Evolutionary conservation across 1,140 invertebrate species (phyloP).

Genomic region (Cydia strobilella): DNA sequence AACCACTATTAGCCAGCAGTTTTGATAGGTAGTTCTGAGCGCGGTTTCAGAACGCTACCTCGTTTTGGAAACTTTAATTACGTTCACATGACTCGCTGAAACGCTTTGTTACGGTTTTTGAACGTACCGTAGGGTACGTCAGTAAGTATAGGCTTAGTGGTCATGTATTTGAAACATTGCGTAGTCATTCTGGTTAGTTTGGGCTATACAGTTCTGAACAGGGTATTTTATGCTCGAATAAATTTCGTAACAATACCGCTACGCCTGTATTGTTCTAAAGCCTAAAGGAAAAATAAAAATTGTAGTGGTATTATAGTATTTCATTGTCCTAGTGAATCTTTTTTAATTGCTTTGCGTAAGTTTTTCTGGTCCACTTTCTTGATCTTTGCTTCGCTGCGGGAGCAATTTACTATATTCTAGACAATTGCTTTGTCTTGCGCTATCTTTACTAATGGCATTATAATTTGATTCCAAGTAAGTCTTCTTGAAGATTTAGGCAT

Average conservation of each 20-base stretch:
- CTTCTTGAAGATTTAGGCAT: too few relatives aligned
- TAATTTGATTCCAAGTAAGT: too few relatives aligned
- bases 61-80: constrained; percentile 58
- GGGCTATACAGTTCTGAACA: neutral
- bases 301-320: too few relatives aligned
- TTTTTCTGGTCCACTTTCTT: too few relatives aligned
- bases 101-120: constrained; percentile 24
- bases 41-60: constrained; percentile 27
- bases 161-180: constrained; percentile 4
- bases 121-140: constrained; percentile 14
- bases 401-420: too few relatives aligned
- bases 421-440: too few relatives aligned
- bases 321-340: too few relatives aligned
- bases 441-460: too few relatives aligned
- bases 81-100: constrained; percentile 56
- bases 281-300: too few relatives aligned
- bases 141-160: constrained; percentile 10
- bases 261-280: too few relatives aligned
- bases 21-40: constrained; percentile 27
- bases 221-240: constrained; percentile 8
- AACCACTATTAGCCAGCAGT: constrained; percentile 36
- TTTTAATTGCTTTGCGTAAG: too few relatives aligned
- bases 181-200: constrained; percentile 9
- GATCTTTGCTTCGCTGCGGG: too few relatives aligned
- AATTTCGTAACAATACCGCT: neutral